These are phyloP conservation scores for Rhorus exstirpatorius DNA, from an alignment of 2,888 invertebrate species.

Conservation along the genomic window DNA sequence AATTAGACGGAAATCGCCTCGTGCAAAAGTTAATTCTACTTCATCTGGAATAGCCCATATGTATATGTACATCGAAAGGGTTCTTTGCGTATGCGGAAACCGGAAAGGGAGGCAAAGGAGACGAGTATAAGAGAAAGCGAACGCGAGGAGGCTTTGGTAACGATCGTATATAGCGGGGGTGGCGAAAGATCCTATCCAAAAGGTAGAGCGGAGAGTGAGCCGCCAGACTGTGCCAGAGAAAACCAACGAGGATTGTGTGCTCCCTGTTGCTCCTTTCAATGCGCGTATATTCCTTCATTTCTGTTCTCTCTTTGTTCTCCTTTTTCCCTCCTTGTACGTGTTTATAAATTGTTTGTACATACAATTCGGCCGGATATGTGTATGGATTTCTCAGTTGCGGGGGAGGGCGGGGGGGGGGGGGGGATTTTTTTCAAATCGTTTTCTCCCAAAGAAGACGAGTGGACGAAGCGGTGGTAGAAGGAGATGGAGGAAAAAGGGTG, in stretches of 20 bases:
- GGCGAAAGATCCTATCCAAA: slow-evolving; percentile 83
- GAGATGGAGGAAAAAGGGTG: slow-evolving; percentile 50
- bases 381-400: background rate
- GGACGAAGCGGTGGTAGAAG: slow-evolving; percentile 38
- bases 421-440: slow-evolving; percentile 24
- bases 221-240: slow-evolving; percentile 68
- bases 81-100: background rate
- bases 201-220: slow-evolving; percentile 72
- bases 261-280: slow-evolving; percentile 41
- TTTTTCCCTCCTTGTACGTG: slow-evolving; percentile 12
- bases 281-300: slow-evolving; percentile 46
- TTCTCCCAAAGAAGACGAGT: slow-evolving; percentile 62
- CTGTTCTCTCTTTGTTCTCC: slow-evolving; percentile 36
- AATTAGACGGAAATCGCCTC: too few relatives aligned
- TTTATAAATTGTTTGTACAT: background rate
- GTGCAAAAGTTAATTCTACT: too few relatives aligned
- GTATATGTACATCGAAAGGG: background rate
- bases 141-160: slow-evolving; percentile 70
- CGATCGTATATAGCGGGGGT: slow-evolving; percentile 75
- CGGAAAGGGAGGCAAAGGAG: slow-evolving; percentile 51
- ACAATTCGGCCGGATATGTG: background rate
- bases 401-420: too few relatives aligned
- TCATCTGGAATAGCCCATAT: too few relatives aligned
- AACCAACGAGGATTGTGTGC: slow-evolving; percentile 52
- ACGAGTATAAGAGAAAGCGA: slow-evolving; percentile 66